phyloP scores from a whole-genome alignment of 2,797 vertebrate species.

The Champsocephalus gunnari region DNA sequence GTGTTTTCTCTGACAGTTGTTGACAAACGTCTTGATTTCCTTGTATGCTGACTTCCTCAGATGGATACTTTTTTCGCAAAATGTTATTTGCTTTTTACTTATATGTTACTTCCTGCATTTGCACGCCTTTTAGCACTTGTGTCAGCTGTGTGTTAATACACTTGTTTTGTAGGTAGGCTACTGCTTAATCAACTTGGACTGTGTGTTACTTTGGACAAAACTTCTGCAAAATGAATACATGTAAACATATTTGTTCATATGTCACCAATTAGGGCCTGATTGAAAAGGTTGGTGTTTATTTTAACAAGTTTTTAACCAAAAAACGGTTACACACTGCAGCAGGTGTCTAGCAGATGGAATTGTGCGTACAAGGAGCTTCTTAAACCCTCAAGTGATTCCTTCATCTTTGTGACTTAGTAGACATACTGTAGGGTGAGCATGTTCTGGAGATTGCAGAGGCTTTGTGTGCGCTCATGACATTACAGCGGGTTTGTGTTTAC shows the following conservation, averaged over 20 bases:
- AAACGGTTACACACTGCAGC: conserved; percentile 5
- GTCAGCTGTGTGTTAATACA: not conserved
- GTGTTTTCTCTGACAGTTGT: not conserved
- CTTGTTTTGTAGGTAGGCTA: not conserved
- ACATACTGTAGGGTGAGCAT: conserved; percentile 36
- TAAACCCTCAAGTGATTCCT: conserved; percentile 35
- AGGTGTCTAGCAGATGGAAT: conserved; percentile 7
- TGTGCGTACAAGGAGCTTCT: conserved; percentile 17
- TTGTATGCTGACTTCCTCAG: no score
- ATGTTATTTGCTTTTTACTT: no score
- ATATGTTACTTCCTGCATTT: not conserved
- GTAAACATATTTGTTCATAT: not conserved
- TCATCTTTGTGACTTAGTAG: conserved; percentile 37
- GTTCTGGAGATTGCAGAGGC: conserved; percentile 39
- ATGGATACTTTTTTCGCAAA: no score
- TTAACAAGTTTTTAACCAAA: not conserved
- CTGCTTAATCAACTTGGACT: not conserved
- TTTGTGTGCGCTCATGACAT: conserved; percentile 39
- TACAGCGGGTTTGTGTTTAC: conserved; percentile 48
- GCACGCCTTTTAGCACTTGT: not conserved
- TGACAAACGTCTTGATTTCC: conserved; percentile 7
- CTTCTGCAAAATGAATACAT: not conserved
- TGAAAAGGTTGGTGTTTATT: not conserved
- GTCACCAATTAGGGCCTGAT: not conserved
- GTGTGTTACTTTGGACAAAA: not conserved